A percentile compares a stretch with the other conserved stretches of the same genome.
phyloP scores from a whole-genome alignment of 2,113 vertebrate genomes.

The Cheirogaleus medius region DNA sequence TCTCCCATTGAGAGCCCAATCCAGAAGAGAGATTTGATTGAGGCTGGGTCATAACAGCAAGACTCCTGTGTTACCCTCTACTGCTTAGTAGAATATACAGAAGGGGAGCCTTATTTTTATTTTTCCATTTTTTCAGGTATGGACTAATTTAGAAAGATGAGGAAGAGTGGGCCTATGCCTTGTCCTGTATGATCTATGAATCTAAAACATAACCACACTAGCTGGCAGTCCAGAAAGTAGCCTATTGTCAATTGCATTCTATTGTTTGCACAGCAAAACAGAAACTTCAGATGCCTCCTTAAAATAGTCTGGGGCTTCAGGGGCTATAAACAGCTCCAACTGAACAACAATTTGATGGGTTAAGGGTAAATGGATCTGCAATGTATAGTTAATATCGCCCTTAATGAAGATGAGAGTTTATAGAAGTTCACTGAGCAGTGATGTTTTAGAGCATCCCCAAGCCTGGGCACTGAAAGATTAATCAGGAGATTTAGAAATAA shows the following conservation, averaged over 20 bases:
- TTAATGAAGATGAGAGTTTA: constrained; percentile 54
- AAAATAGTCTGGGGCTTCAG: constrained; percentile 50
- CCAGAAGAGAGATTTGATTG: neutral
- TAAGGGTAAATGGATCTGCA: constrained; percentile 30
- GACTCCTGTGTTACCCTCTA: neutral
- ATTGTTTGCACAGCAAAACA: constrained; percentile 35
- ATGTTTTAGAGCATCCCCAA: neutral
- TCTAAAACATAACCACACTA: neutral
- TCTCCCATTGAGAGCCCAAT: neutral
- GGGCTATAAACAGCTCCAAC: neutral
- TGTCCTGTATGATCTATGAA: neutral
- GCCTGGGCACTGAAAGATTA: constrained; percentile 41
- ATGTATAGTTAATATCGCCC: neutral
- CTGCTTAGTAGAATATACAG: neutral
- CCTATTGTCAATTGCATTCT: neutral
- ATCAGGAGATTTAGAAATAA: constrained; percentile 62
- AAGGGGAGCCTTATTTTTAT: neutral
- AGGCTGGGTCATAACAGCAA: neutral
- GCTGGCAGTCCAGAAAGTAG: neutral
- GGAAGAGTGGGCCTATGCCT: neutral
- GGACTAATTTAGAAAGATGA: neutral
- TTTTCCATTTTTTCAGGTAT: neutral
- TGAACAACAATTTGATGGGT: constrained; percentile 16
- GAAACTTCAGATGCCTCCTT: constrained; percentile 4
- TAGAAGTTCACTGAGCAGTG: constrained; percentile 51